Evolutionary conservation across 2,888 invertebrate genomes (phyloP), one percentile per base, ranked within the genome.

Genomic region (Conops quadrifasciatus): DNA sequence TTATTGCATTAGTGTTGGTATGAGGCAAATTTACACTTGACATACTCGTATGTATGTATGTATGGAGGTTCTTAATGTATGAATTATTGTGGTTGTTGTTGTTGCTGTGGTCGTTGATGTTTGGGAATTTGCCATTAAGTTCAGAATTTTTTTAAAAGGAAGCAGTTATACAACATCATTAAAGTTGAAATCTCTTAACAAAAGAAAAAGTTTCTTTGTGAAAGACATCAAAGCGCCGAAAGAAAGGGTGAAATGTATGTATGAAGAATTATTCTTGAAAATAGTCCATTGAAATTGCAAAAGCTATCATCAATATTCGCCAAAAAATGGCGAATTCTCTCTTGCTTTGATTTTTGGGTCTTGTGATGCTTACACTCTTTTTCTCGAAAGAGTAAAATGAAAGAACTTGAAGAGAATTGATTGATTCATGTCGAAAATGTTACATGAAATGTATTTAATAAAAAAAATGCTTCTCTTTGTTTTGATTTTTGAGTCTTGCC

Each of bases 11-110:
- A 16, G 51, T 53, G 28, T 56, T 58, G 30, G 43, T 16, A 5
- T 58, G 30, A 66, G 19, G 24, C 36, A 56, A 36, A 43, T 67
- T 56, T 67, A 1, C 67, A 67, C 67, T 67, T 58, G 56, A 58
- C 58, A 67, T 26, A 36, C 9, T 36, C 36, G 36, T 36, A 9
- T 36, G 36, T 36, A 9, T 36, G 36, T 36, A 9, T 36, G 36
- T 36, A 7, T 9, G 36, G 4, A 56, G 19, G 43, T 36, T 24
- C 67, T 67, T 28, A 51, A 65, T 65, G 26, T 47, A n/a, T 49
- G 51, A 49, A n/a, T 3, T 56, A 49, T 36, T 16, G 49, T 16
- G 49, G 58, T 45, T 67, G 56, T 24, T 43, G 24, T 26, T 49
- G 24, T 24, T 49, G 51, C 43, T 24, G 2, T 56, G 3, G 56